Evolutionary conservation across 2,113 vertebrate species (phyloP), one percentile per base, ranked within the genome.

Genomic region (Coptodon bakossiorum): DNA sequence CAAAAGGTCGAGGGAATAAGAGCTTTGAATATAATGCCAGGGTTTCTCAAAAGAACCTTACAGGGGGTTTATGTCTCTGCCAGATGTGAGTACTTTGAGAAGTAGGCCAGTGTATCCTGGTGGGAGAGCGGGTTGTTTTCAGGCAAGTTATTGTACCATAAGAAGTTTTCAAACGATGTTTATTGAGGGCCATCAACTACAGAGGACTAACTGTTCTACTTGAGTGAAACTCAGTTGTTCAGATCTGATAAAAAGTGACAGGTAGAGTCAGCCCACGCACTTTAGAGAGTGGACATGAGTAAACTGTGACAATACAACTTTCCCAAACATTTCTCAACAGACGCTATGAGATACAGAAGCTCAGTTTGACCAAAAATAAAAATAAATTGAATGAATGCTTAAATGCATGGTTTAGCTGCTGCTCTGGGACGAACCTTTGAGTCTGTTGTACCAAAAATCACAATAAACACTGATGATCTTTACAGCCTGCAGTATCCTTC

Each of bases 101-200:
- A 90, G 90, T 91, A 86, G 90, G 71, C 85, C 87, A 83, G 43
- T 19, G 73, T 45, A 17, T 83, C 48, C 83, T 85, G 48, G 79
- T 27, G 68, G 73, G 81, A 61, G 45, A 38, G 61, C 2, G 63
- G 59, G 52, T 71, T 90, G 73, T 89, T 85, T 91, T 73, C 81
- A 84, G 76, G 17, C 5, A 3, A 17, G 80, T 9, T 82, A 71
- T 90, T 86, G 80, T 82, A 48, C 80, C 16, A 82, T 40, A 40
- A 40, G 45, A 87, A 53, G 73, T 59, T 61, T 82, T 89, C 22
- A 66, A 56, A 52, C 19, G 24, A 53, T 82, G 83, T 19, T 52
- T 38, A 56, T 2, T 13, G 80, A 81, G 48, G 81, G 78, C 78
- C 50, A 31, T 80, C 50, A 56, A 13, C 50, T 38, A 54, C 50